Base-by-base conservation (phyloP, 2,888 invertebrate genomes). In the Hartigia nigra region DNA sequence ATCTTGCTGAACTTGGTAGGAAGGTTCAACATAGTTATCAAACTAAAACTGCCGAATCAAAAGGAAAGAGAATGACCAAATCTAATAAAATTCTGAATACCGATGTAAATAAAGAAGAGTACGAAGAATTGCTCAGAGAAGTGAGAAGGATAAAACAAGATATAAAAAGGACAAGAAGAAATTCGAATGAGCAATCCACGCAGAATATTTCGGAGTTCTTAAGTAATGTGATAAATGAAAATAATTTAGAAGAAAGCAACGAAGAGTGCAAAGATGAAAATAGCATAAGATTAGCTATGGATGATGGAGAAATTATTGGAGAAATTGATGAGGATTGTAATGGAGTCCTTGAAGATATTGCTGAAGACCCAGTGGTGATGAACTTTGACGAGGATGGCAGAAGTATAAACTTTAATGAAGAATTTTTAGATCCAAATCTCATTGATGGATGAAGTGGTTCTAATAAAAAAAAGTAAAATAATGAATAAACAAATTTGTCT, bases 41-140 rank as follows among this genome's bases (percentile, higher is more conserved):
- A 55, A 55, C 55, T 55, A 2, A 55, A 2, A 9, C 23, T 9
- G 31, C 4, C n/a, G n/a, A 14, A 69, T 76, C 72, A 31, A 69
- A 76, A 79, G 34, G 77, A 55, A 39, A 72, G 74, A 76, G 69
- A 75, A 36, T 23, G 23, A 55, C 9, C 55, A 55, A 55, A 55
- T 55, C 23, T 23, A 55, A 23, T 23, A 78, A 36, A 70, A 69
- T 12, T 32, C 70, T 32, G 55, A 37, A 74, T 14, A 76, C 77
- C 23, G 23, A 55, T 23, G 37, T 36, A n/a, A 80, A 78, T 37
- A 82, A 84, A 36, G 80, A 84, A 12, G 81, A 82, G 70, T 81
- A 77, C 76, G 74, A 83, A 76, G 76, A 81, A 55, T 76, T 85
- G 31, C 76, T 82, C 32, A 77, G 39, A 12, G 81, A 80, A 78